Conservation (phyloP, 2,113 vertebrate genomes). For the Nothoprocta pentlandii region DNA sequence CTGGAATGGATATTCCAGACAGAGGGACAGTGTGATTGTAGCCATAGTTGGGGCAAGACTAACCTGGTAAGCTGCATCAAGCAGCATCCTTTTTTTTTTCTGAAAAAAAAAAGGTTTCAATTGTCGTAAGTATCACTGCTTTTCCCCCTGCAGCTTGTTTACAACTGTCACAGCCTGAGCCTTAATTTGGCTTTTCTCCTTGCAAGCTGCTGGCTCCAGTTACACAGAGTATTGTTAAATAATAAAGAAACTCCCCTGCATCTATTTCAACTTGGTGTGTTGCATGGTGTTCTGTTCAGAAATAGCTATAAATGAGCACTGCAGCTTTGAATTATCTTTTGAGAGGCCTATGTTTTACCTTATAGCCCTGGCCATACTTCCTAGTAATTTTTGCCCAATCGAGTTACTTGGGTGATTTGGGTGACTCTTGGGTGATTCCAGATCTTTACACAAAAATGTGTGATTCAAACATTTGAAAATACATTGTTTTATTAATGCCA, state of each 20-base stretch:
- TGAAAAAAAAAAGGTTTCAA: neutral
- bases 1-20: neutral
- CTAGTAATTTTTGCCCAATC: neutral
- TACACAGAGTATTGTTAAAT: neutral
- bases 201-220: neutral
- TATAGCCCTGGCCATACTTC: neutral
- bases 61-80: neutral
- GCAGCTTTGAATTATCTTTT: neutral
- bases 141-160: neutral
- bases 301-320: neutral
- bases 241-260: neutral
- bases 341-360: neutral
- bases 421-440: neutral
- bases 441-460: neutral
- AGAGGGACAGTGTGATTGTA: neutral
- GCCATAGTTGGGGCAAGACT: neutral
- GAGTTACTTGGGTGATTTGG: neutral
- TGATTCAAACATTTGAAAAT: neutral
- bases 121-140: neutral
- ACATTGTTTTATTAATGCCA: neutral
- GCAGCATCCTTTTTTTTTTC: neutral
- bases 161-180: neutral
- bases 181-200: neutral
- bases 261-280: neutral
- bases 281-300: neutral